Evolutionary conservation across 1,140 invertebrate genomes (phyloP).

Genomic region (Onthophagus taurus): DNA sequence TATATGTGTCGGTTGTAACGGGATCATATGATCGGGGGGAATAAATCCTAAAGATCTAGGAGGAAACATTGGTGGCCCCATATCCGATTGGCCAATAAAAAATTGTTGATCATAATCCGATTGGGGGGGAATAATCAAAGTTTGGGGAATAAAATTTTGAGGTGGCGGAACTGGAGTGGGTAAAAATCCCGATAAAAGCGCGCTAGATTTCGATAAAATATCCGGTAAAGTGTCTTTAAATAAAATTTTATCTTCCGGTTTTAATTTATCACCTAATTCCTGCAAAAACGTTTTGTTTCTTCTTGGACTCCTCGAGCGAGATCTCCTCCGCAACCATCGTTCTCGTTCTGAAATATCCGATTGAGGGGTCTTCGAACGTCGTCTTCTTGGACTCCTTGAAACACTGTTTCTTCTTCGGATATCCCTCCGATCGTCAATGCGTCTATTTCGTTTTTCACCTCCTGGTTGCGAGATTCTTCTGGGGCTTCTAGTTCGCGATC

Average conservation of each 20-base stretch:
- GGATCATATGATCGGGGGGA: neutral
- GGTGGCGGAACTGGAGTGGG: neutral
- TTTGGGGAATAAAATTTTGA: constrained; percentile 3
- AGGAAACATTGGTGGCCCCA: neutral
- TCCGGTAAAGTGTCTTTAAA: too few species aligned
- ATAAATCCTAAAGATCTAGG: neutral
- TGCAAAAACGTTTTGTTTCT: constrained; percentile 29
- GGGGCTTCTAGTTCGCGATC: constrained; percentile 12
- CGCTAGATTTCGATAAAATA: too few species aligned
- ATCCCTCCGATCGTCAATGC: constrained; percentile 7
- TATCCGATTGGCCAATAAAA: constrained; percentile 13
- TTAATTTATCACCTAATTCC: constrained; percentile 29
- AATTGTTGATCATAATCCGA: constrained; percentile 13
- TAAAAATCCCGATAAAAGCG: too few species aligned
- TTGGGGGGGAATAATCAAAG: neutral
- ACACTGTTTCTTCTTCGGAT: constrained; percentile 2
- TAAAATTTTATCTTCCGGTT: neutral
- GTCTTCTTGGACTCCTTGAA: constrained; percentile 9
- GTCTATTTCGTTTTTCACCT: constrained; percentile 3
- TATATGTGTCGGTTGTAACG: neutral
- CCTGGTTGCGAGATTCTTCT: neutral
- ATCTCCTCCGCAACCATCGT: constrained; percentile 11
- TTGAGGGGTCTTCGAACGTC: too few species aligned
- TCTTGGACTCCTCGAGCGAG: constrained; percentile 9
- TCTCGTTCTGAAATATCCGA: constrained; percentile 15